Base-by-base conservation (phyloP, 2,113 vertebrate genomes). In the Peromyscus maniculatus region DNA sequence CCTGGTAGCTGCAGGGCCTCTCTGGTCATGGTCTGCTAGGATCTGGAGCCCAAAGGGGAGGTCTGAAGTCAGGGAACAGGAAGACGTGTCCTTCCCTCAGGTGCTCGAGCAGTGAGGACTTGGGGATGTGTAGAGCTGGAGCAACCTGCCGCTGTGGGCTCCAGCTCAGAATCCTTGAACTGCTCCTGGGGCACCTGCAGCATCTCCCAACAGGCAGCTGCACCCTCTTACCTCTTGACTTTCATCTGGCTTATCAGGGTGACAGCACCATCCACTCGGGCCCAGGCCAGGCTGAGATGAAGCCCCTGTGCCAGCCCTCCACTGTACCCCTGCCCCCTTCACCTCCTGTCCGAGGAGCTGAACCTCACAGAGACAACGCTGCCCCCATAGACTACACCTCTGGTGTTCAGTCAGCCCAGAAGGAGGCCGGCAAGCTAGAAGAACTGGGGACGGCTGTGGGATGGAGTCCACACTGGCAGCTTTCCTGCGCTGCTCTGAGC, bases 351-450 rank as follows among this genome's bases (percentile, higher is more conserved):
- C 1, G 2, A 52, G 74, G 1, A 2, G 19, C 57, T 36, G 24
- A 2, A 49, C n/a, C 52, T 67, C 49, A 24, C 69, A 22, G 31
- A 39, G 72, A 59, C 36, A 1, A 1, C 0, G 0, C 7, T 28
- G 57, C 9, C 3, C 19, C 75, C 36, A 13, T 1, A 64, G 33
- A 8, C 49, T 71, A 43, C 12, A 6, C 26, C 36, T 67, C 75
- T 43, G 24, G 13, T 1, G 21, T 78, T 77, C 13, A 13, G 5
- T n/a, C 7, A 49, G 43, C 43, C 24, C 87, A 64, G 24, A 36
- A 49, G 28, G 8, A 77, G 24, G 12, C 33, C 12, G 0, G 8
- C 19, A 13, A 21, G 39, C 69, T 21, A 43, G 82, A 26, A n/a
- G 46, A 33, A 5, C 0, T 4, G 49, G 9, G 6, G 33, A 24